These are phyloP conservation scores for Sphyrna mokarran DNA, from an alignment of 2,113 vertebrate species.

Conservation along the genomic window DNA sequence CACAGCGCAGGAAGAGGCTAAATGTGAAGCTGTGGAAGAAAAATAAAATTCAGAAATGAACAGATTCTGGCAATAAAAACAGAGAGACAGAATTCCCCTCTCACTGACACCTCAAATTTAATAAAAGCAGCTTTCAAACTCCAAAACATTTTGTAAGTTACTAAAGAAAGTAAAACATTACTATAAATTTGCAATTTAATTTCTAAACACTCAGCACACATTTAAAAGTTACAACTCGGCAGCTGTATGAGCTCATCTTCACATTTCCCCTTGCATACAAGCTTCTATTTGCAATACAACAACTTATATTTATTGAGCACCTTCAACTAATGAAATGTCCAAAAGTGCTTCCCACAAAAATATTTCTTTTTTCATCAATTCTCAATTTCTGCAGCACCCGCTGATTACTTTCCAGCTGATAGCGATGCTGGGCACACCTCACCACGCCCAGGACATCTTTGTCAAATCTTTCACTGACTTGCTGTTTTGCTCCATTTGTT, in stretches of 20 bases:
- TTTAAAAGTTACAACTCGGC: not conserved
- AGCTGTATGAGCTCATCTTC: not conserved
- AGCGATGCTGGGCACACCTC: too few species aligned
- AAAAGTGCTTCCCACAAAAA: too few species aligned
- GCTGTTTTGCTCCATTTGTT: too few species aligned
- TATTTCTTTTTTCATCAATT: too few species aligned
- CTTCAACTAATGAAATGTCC: too few species aligned
- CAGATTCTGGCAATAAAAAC: not conserved
- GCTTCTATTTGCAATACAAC: too few species aligned
- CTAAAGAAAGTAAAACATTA: not conserved
- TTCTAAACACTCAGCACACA: not conserved
- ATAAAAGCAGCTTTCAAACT: not conserved
- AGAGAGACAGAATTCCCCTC: not conserved
- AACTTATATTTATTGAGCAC: too few species aligned
- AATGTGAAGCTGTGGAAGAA: not conserved
- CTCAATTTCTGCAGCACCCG: too few species aligned
- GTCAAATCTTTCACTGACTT: too few species aligned
- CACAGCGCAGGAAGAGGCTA: not conserved
- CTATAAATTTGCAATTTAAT: not conserved
- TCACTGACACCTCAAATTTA: not conserved
- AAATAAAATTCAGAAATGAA: not conserved
- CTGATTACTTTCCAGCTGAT: too few species aligned
- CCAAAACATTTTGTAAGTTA: not conserved
- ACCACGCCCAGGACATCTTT: too few species aligned
- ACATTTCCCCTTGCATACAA: not conserved